Base-by-base conservation (phyloP, 1,140 invertebrate species). In the Agraylea sexmaculata region DNA sequence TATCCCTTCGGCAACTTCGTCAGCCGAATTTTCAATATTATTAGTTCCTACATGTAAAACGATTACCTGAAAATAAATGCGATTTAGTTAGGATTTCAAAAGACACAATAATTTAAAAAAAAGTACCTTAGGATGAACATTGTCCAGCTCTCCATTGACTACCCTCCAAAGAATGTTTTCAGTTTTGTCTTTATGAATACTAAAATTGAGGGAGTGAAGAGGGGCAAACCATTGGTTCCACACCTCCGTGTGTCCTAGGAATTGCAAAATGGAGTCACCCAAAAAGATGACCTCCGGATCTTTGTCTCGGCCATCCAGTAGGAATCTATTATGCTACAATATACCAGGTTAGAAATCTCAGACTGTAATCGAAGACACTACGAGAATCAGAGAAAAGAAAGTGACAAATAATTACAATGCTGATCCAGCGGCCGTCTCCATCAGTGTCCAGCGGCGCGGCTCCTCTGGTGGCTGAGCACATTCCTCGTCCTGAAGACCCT, bases 201-300 rank as follows among this genome's bases (percentile, higher is more conserved):
- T 87, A 67, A 92, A 91, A 62, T 91, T 91, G 43, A 91, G 70
- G 55, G 80, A 83, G 62, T 91, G 87, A 52, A 90, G 68, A 15
- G 84, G 85, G 23, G 78, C 84, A 73, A 90, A 90, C 62, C 81
- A 74, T 51, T 84, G 75, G 52, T 80, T 78, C 86, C 87, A 92
- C 13, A 87, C 71, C 66, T 85, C 77, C 21, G 80, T 80, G 51
- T 82, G 77, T 53, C 77, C 74, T 48, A 91, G 60, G 21, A 81
- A 76, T 59, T 81, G 75, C 42, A 91, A 69, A 35, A 89, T 73
- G 29, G 84, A 89, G 64, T 92, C 88, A 5, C 88, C 88, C 30
- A 92, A 74, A 54, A 91, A 87, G 38, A 92, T 70, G n/a, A 93
- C 83, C 56, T 92, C 87, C 22, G 84, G 85, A 65, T 92, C 87